Conservation (phyloP, 2,888 invertebrate species). For the Epinotia bilunana region DNA sequence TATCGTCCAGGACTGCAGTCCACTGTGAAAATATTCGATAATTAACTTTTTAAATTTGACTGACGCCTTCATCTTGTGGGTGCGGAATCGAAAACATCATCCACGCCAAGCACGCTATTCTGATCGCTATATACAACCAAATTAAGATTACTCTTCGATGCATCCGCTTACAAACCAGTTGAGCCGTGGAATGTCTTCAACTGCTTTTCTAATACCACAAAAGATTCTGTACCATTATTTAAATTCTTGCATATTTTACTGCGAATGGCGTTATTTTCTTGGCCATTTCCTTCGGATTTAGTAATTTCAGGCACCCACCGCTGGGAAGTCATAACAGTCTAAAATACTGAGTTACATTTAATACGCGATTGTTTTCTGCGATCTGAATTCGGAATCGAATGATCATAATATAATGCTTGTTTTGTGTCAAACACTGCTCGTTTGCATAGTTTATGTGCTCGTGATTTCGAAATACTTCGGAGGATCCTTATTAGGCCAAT, state of each 20-base stretch:
- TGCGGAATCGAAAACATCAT: conserved; percentile 51
- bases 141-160: conserved; percentile 20
- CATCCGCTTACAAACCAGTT: conserved; percentile 54
- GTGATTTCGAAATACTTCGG: conserved; percentile 6
- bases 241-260: conserved; percentile 59
- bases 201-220: conserved; percentile 62
- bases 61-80: conserved; percentile 73
- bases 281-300: conserved; percentile 31
- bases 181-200: conserved; percentile 54
- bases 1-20: conserved; percentile 67
- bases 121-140: conserved; percentile 38
- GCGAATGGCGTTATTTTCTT: conserved; percentile 48
- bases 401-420: conserved; percentile 17
- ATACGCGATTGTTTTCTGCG: conserved; percentile 24
- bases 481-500: background rate
- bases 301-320: conserved; percentile 30
- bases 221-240: conserved; percentile 59
- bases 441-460: conserved; percentile 4
- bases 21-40: conserved; percentile 78
- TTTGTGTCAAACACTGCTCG: background rate
- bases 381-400: conserved; percentile 5
- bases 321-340: conserved; percentile 26
- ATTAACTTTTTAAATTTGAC: conserved; percentile 83
- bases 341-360: conserved; percentile 3
- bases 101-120: conserved; percentile 46